Evolutionary conservation across 2,888 invertebrate species (phyloP), one percentile per base, ranked within the genome.

Genomic region (Eremobia ochroleuca): DNA sequence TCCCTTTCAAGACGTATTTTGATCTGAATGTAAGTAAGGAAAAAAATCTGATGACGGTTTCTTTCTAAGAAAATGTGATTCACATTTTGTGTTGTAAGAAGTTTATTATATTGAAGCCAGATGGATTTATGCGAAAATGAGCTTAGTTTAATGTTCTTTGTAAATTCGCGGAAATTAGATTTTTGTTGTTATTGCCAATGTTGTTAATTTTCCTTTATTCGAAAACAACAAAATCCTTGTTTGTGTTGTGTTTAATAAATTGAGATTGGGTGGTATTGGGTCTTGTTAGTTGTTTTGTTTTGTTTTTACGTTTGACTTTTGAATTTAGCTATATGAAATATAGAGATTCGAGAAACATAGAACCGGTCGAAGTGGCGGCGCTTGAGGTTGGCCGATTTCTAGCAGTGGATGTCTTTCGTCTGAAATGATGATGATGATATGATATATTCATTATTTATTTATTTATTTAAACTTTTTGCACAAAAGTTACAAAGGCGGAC

Each of bases 1-100:
- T 74, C 11, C 46, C 21, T 67, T 81, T 68, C 46, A 75, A 71
- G 25, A 28, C 37, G 21, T 67, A 55, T 79, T 82, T 76, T 75
- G 67, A 37, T 65, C 40, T 31, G 40, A 84, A 75, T 58, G 37
- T 61, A 40, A 40, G 31, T n/a, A n/a, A n/a, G 65, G 28, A 77
- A 49, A 28, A n/a, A 59, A 73, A 31, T 37, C 5, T 67, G 49
- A 64, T 25, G 28, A 49, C 58, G 76, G 58, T 64, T 46, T 34
- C 25, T 64, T 68, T 64, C 6, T 9, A 40, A 40, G 15, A 59
- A 76, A 83, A 66, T 55, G 6, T 37, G 37, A 55, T 71, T 61
- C 49, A 21, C 15, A 5, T 64, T 46, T 61, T 55, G 31, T 28
- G 15, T 73, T 37, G 37, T 31, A 21, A 13, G 37, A 43, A 11